Conservation (phyloP, 2,113 vertebrate species). For the Girardinichthys multiradiatus region DNA sequence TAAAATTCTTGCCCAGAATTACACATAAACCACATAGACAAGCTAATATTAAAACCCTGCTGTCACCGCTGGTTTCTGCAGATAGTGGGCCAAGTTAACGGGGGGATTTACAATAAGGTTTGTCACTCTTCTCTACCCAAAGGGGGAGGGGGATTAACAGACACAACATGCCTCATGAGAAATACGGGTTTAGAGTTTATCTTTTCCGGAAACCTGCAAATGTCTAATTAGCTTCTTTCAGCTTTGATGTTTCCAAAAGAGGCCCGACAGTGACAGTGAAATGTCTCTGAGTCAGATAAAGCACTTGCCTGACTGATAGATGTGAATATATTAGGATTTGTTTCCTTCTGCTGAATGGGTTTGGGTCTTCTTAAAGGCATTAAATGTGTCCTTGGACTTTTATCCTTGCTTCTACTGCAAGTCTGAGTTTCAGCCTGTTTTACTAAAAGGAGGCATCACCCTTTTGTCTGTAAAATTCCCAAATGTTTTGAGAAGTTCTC, state of each 20-base stretch:
- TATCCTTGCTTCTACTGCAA: background rate
- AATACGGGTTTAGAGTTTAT: slow-evolving; percentile 37
- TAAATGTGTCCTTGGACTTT: background rate
- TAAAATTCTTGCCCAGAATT: background rate
- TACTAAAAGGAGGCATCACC: background rate
- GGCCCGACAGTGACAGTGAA: slow-evolving; percentile 7
- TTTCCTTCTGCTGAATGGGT: slow-evolving; percentile 12
- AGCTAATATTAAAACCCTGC: slow-evolving; percentile 8
- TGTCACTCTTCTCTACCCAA: slow-evolving; percentile 8
- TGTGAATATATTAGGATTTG: slow-evolving; percentile 14
- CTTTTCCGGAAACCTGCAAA: slow-evolving; percentile 22
- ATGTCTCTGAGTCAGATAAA: slow-evolving; percentile 30
- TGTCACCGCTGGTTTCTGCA: slow-evolving; percentile 2
- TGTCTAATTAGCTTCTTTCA: slow-evolving; percentile 39
- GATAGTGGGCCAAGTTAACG: slow-evolving; percentile 9
- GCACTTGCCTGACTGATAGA: background rate
- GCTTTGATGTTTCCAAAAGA: slow-evolving; percentile 37
- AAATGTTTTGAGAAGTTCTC: background rate
- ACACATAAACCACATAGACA: background rate
- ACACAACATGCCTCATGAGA: slow-evolving; percentile 17
- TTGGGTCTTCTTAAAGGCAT: background rate
- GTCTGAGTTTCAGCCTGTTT: background rate
- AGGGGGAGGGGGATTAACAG: slow-evolving; percentile 41
- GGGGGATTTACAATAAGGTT: slow-evolving; percentile 13
- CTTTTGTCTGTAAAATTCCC: background rate